Percentiles rank a stretch among this genome's conserved stretches.
Evolutionary conservation across 2,888 invertebrate genomes (phyloP).

Genomic region (Aspidapion aeneum): DNA sequence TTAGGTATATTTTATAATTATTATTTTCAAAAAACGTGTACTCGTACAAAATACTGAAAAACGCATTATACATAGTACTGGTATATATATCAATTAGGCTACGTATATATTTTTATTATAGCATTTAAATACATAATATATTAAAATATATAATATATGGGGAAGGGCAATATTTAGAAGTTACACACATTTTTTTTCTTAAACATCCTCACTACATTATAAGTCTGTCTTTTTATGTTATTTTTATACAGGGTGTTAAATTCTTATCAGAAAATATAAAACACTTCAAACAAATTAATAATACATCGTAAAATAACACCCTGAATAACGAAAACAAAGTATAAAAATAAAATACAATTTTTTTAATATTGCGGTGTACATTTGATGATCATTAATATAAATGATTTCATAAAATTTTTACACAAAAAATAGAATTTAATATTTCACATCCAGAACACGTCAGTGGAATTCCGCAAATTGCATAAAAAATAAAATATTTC

Average conservation of each 20-base stretch:
- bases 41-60: constrained; percentile 50
- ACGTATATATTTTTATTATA: constrained; percentile 41
- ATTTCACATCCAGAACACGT: constrained; percentile 51
- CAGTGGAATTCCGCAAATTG: constrained; percentile 48
- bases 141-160: constrained; percentile 44
- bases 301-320: constrained; percentile 34
- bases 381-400: no score
- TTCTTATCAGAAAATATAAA: no score
- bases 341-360: no score
- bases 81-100: constrained; percentile 40
- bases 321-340: no score
- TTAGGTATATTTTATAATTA: constrained; percentile 46
- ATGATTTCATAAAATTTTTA: no score
- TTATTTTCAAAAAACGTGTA: constrained; percentile 50
- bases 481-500: constrained; percentile 41
- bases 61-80: constrained; percentile 37
- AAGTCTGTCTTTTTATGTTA: constrained; percentile 45
- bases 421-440: no score
- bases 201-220: constrained; percentile 47
- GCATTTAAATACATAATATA: constrained; percentile 39
- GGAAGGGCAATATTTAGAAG: constrained; percentile 29
- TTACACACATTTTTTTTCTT: constrained; percentile 31
- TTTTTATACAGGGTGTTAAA: no score
- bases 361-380: no score
- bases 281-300: background rate